Evolutionary conservation across 2,888 invertebrate species (phyloP).

Genomic region (Drosophila yooni): DNA sequence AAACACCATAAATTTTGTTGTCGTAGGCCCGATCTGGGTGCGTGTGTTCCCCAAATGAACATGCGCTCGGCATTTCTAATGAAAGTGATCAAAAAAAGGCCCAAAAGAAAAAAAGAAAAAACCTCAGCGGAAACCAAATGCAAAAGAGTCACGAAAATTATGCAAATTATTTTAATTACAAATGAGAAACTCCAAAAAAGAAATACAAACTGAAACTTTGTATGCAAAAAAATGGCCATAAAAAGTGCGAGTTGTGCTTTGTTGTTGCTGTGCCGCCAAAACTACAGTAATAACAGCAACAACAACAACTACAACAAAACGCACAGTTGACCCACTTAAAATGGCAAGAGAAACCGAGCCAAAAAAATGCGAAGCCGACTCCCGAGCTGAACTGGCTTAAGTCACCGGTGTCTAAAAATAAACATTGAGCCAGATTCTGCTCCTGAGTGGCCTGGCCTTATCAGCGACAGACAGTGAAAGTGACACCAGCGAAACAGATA

Average conservation of each 20-base stretch:
- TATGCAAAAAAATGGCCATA: constrained; percentile 41
- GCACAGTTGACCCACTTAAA: constrained; percentile 71
- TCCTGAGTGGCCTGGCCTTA: constrained; percentile 34
- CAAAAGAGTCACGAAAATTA: constrained; percentile 71
- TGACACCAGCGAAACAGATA: constrained; percentile 49
- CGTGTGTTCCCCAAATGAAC: constrained; percentile 1
- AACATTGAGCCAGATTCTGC: constrained; percentile 63
- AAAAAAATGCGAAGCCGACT: constrained; percentile 11
- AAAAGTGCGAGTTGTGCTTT: constrained; percentile 64
- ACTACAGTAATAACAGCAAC: constrained; percentile 10
- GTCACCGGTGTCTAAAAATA: constrained; percentile 71
- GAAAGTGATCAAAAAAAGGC: constrained; percentile 73
- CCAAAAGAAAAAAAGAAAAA: constrained; percentile 7
- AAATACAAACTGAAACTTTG: constrained; percentile 13
- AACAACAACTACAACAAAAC: constrained; percentile 8
- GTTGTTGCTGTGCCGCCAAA: constrained; percentile 32
- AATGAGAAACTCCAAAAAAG: constrained; percentile 62
- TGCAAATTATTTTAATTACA: constrained; percentile 81
- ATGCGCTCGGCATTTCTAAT: constrained; percentile 70
- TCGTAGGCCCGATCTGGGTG: constrained; percentile 62
- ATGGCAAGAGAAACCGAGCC: constrained; percentile 66
- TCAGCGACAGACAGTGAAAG: constrained; percentile 75
- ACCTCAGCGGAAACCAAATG: constrained; percentile 49
- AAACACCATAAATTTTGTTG: constrained; percentile 68
- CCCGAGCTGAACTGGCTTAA: constrained; percentile 37